Base-by-base conservation (phyloP, 2,797 vertebrate species). In the Phoebastria nigripes region DNA sequence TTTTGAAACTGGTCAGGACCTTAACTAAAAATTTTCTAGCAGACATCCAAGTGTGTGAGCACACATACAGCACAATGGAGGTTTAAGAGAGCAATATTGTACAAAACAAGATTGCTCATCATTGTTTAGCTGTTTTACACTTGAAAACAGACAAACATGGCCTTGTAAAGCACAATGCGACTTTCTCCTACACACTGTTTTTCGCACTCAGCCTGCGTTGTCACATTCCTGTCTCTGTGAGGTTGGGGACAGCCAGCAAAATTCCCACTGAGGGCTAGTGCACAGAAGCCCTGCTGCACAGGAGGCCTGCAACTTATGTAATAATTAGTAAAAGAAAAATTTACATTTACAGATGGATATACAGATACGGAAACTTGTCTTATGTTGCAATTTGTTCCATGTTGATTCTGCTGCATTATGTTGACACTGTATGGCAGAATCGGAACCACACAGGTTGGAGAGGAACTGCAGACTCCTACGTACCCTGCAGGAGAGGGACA, bases 371-470 rank as follows among this genome's bases (percentile, higher is more conserved):
- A 49, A 66, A 69, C 69, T 35, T 18, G 44, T 46, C 47, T 77
- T 39, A 18, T 9, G 8, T 15, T 10, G 22, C n/a, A 17, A 14
- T 74, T 28, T 41, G 31, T 20, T 73, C 54, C 39, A 21, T 1
- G 1, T 3, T 22, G 73, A 16, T 28, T 31, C 54, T 33, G 41
- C 47, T 17, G 37, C 5, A 1, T 15, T 26, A 17, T 3, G 22
- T 13, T 47, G 70, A 29, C 39, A 6, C 46, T 15, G 46, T 5
- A 35, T 1, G 14, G 65, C 58, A 85, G 39, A 26, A 41, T 10
- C 46, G 24, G 58, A 46, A 41, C 18, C 0, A 0, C 22, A 6
- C 4, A 10, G 44, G 66, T 2, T 22, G 15, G 71, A 37, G 46
- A 67, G 41, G 74, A 79, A 20, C 61, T 8, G 29, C 49, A 58